Evolutionary conservation across 1,140 invertebrate genomes (phyloP), one percentile per base, ranked within the genome.

Genomic region (Armadillidium nasatum): DNA sequence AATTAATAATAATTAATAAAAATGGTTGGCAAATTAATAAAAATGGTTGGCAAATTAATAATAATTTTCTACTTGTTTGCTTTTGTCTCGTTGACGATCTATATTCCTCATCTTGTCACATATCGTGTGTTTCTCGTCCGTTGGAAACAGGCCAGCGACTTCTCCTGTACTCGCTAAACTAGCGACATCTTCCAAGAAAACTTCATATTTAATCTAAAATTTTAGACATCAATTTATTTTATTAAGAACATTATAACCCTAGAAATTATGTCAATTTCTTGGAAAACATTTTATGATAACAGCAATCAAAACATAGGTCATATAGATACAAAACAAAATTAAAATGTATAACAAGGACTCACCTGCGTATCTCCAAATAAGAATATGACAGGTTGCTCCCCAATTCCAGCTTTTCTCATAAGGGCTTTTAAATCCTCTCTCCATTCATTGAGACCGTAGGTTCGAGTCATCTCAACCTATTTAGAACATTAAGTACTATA

Each of bases 81-180:
- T 88, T 85, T 94, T 94, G 82, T 97, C 95, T 66, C 92, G 88
- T 84, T 94, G 94, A 77, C 94, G 89, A 84, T 98, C 96, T 67
- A 97, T 89, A 84, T 91, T 87, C 82, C 92, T 87, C 94, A 98
- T 98, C 86, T 94, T 97, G 82, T 98, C 95, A 84, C 93, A 94
- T 22, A 98, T 90, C 83, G 97, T 95, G 15, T 90, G 88, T 84
- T 95, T 95, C 83, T 98, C 96, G 81, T 98, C 95, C 2, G 88
- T 85, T 15, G 88, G 88, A 83, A 94, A 98, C 72, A 98, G 88
- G 85, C 96, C 97, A 0, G 95, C 95, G 0, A 97, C 88, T 88
- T 98, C 95, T 33, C 95, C 96, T 10, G 93, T 92, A 85, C 96
- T 97, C 15, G 98, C 85, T 83, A 98, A 88, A 85, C 97, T 97